Percentiles rank a stretch among this genome's conserved stretches.
phyloP scores from a whole-genome alignment of 1,140 invertebrate genomes.

The Ceratosolen fusciceps region DNA sequence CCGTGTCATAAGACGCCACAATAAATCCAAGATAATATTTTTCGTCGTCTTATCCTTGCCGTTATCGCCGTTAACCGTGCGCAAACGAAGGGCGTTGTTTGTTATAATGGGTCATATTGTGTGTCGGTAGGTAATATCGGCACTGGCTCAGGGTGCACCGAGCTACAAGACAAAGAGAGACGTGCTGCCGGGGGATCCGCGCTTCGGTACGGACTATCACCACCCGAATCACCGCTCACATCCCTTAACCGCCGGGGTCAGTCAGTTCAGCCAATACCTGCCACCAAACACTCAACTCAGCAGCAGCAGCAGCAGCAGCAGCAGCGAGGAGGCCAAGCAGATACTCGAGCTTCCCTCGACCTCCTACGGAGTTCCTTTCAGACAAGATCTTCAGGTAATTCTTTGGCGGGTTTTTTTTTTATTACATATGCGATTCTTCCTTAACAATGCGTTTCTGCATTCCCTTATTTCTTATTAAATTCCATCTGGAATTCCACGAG shows the following conservation, averaged over 20 bases:
- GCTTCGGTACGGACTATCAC: conserved; percentile 59
- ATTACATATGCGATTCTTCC: too few relatives aligned
- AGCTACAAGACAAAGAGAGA: conserved; percentile 53
- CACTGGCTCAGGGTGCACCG: conserved; percentile 39
- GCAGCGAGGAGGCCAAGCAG: neutral
- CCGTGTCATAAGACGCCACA: too few relatives aligned
- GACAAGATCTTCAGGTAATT: neutral
- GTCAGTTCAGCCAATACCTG: conserved; percentile 20
- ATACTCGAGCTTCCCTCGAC: conserved; percentile 38
- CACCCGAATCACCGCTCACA: conserved; percentile 53
- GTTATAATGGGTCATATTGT: too few relatives aligned
- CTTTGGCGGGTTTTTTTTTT: too few relatives aligned
- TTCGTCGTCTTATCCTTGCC: too few relatives aligned
- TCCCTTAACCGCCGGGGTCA: neutral
- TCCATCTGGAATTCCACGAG: too few relatives aligned
- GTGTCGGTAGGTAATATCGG: conserved; percentile 55
- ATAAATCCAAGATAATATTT: too few relatives aligned
- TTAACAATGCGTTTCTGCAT: too few relatives aligned
- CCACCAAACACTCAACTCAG: conserved; percentile 11
- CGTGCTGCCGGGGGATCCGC: conserved; percentile 64
- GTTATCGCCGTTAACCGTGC: too few relatives aligned
- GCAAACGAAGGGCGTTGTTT: too few relatives aligned
- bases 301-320: too few relatives aligned
- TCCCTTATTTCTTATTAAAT: too few relatives aligned
- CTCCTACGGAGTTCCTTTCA: conserved; percentile 40